Base-by-base conservation (phyloP, 2,113 vertebrate species). In the Phalacrocorax pelagicus region DNA sequence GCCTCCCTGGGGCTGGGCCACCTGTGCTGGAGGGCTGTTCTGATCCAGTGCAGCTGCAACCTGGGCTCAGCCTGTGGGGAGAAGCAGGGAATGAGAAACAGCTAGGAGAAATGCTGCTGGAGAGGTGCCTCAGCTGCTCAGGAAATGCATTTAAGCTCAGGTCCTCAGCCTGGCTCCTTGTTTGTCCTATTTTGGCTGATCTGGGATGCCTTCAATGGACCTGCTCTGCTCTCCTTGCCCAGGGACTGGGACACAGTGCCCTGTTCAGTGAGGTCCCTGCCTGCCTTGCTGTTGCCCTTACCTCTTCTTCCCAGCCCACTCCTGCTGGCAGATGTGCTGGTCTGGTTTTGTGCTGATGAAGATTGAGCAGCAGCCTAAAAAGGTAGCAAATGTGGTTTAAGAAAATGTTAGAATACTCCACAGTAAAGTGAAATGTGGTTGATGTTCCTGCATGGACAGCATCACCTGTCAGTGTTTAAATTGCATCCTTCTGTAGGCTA, bases 211-310 rank as follows among this genome's bases (percentile, higher is more conserved):
- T 85, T 38, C 4, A 4, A 7, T 3, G 12, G 74, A 36, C 11
- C 23, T 51, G 38, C 34, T 47, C 24, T 34, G 27, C 24, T 38
- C 23, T 74, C 16, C 16, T 24, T 59, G 47, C 12, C 34, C 18
- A 14, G n/a, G 40, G 17, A 6, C 2, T 44, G 79, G 17, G 51
- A 65, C 14, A 4, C 2, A 1, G 22, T 27, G 8, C 8, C 6
- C 40, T 83, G 59, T 29, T 55, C 0, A 5, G 26, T 11, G 47
- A 81, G 73, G 6, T 93, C 8, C 54, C 36, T 20, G 24, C 26
- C 40, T 55, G 26, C 22, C 52, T 79, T 2, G 0, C 34, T 49
- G 27, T 20, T 79, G 47, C 17, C 9, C 15, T 74, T 49, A 12
- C 3, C 5, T 69, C 54, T 94, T 30, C 42, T 30, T 63, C 15